Conservation (phyloP, 2,113 vertebrate species). For the Hydrochoerus hydrochaeris region DNA sequence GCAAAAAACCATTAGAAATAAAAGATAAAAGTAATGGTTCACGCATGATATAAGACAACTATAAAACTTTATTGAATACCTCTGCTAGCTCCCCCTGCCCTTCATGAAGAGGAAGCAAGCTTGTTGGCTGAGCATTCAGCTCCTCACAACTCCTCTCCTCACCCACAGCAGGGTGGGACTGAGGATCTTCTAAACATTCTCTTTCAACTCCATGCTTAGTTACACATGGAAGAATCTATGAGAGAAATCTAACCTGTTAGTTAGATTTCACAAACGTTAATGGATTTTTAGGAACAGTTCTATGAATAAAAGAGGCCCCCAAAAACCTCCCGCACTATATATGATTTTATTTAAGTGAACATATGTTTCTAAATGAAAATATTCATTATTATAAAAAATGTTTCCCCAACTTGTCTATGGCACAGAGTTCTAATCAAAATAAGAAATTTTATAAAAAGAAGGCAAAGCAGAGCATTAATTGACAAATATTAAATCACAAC, state of each 20-base stretch:
- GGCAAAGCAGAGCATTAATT: neutral
- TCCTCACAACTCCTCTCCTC: neutral
- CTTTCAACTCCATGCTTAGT: neutral
- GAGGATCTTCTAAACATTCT: neutral
- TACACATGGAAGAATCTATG: neutral
- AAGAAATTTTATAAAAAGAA: neutral
- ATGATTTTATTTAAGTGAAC: conserved; percentile 15
- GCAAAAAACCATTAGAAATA: neutral
- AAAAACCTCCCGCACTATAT: neutral
- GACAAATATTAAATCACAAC: neutral
- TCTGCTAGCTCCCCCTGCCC: neutral
- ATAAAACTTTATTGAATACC: neutral
- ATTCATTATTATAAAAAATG: neutral
- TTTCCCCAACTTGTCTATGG: neutral
- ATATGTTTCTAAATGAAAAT: conserved; percentile 1
- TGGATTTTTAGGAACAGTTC: neutral
- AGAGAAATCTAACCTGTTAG: neutral
- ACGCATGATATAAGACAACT: neutral
- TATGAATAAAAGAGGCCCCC: neutral
- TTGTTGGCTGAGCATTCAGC: neutral
- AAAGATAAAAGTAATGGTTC: conserved; percentile 7
- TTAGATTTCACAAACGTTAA: neutral
- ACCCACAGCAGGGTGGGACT: neutral
- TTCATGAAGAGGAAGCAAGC: neutral
- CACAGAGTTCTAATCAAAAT: conserved; percentile 34